Percentiles rank a stretch among this genome's conserved stretches.
Evolutionary conservation across 2,113 vertebrate species (phyloP).

Genomic region (Pipra filicauda): DNA sequence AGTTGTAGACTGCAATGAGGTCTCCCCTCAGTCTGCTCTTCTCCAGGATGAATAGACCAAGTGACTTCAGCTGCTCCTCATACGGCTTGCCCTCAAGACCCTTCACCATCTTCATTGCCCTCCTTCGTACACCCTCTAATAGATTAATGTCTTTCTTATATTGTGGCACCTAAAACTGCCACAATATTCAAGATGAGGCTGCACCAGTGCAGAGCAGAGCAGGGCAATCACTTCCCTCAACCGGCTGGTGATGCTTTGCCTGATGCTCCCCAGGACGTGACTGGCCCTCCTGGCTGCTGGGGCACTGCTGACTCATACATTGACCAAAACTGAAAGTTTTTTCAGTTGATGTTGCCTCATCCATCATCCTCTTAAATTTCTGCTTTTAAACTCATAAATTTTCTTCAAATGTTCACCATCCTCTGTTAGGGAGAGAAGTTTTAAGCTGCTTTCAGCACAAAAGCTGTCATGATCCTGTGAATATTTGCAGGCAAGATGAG

Average conservation of each 20-base stretch:
- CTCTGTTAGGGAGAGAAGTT: not conserved
- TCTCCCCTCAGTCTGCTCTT: not conserved
- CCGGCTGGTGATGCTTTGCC: not conserved
- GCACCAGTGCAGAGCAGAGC: not conserved
- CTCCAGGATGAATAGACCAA: not conserved
- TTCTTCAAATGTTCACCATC: not conserved
- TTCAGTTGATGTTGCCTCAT: not conserved
- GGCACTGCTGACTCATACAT: not conserved
- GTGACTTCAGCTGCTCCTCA: not conserved
- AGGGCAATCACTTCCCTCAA: not conserved
- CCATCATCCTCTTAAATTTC: not conserved
- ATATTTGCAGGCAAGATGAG: not conserved
- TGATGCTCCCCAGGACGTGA: not conserved
- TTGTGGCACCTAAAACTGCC: not conserved
- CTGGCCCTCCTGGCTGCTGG: not conserved
- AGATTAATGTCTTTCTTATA: not conserved
- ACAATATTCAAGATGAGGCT: not conserved
- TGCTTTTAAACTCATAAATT: not conserved
- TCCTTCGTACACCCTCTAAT: not conserved
- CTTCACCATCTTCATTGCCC: not conserved
- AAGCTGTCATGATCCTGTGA: not conserved
- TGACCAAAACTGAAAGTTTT: not conserved
- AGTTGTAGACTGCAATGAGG: not conserved
- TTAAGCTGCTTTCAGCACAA: not conserved
- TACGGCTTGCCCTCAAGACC: not conserved